Evolutionary conservation across 2,797 vertebrate genomes (phyloP).

Genomic region (Lycodopsis pacificus): DNA sequence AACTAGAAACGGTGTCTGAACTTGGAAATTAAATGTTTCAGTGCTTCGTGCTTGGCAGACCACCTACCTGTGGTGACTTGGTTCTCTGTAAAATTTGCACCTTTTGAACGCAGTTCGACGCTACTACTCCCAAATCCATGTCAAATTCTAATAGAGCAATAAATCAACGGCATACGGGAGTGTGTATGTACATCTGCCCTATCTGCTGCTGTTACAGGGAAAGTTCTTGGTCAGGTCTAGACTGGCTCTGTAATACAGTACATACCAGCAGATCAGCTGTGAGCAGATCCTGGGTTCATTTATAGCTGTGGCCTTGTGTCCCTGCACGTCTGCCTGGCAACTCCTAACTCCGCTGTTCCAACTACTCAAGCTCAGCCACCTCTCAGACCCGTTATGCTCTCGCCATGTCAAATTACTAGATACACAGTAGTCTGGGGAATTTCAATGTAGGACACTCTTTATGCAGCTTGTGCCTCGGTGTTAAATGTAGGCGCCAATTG

Average conservation of each 20-base stretch:
- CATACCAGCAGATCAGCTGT: constrained; percentile 88
- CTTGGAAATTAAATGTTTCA: background rate
- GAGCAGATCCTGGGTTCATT: constrained; percentile 87
- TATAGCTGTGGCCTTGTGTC: constrained; percentile 88
- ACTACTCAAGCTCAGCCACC: constrained; percentile 70
- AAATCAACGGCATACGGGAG: constrained; percentile 45
- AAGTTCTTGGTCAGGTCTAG: constrained; percentile 85
- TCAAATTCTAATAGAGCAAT: constrained; percentile 45
- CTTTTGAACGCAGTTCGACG: constrained; percentile 8
- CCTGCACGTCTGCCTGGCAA: constrained; percentile 88
- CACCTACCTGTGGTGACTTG: constrained; percentile 34
- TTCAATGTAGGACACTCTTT: constrained; percentile 64
- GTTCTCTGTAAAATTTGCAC: constrained; percentile 29
- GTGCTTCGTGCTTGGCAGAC: constrained; percentile 14
- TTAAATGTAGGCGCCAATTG: constrained; percentile 34
- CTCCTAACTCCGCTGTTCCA: constrained; percentile 77
- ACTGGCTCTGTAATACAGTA: constrained; percentile 88
- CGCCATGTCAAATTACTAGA: constrained; percentile 75
- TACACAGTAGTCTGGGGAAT: constrained; percentile 65
- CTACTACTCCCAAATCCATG: constrained; percentile 48
- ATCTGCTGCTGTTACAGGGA: constrained; percentile 74
- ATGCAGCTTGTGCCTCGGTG: constrained; percentile 33
- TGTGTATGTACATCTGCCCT: constrained; percentile 43
- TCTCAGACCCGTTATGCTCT: constrained; percentile 67
- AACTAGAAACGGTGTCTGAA: constrained; percentile 3